These are phyloP conservation scores for Polymixis lichenea DNA, from an alignment of 2,888 invertebrate genomes.

Conservation along the genomic window DNA sequence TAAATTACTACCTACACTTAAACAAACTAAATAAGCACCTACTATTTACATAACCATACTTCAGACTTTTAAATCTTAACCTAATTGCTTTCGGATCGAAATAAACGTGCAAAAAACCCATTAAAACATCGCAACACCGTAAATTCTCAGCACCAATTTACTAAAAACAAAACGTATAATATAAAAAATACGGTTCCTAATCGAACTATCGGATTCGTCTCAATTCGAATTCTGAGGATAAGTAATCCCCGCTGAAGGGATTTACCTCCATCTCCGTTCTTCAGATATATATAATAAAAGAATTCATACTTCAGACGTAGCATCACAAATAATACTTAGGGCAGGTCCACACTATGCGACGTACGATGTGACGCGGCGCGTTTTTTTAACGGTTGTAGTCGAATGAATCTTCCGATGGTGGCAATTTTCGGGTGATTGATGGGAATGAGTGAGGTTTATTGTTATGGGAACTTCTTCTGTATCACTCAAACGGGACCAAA, in stretches of 20 bases:
- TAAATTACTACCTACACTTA: no score
- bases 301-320: slow-evolving; percentile 57
- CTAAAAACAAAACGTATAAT: slow-evolving; percentile 44
- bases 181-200: slow-evolving; percentile 50
- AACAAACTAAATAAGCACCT: slow-evolving; percentile 1
- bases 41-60: slow-evolving; percentile 2
- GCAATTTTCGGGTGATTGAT: slow-evolving; percentile 39
- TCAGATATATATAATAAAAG: slow-evolving; percentile 66
- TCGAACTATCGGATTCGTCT: slow-evolving; percentile 58
- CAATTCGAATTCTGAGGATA: slow-evolving; percentile 53
- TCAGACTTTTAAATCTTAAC: slow-evolving; percentile 14
- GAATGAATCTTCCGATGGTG: slow-evolving; percentile 9
- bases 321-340: slow-evolving; percentile 35
- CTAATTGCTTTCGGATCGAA: slow-evolving; percentile 5
- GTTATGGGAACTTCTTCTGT: neutral
- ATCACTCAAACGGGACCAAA: neutral
- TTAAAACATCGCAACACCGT: slow-evolving; percentile 11
- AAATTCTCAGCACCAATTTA: slow-evolving; percentile 30
- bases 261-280: slow-evolving; percentile 58
- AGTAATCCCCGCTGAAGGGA: slow-evolving; percentile 60
- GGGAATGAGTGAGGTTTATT: slow-evolving; percentile 12
- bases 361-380: neutral
- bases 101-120: neutral
- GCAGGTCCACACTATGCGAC: slow-evolving; percentile 3
- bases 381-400: neutral